Percentiles rank a stretch among this genome's conserved stretches.
phyloP scores from a whole-genome alignment of 2,113 vertebrate species.

The Dipodomys stephensi region DNA sequence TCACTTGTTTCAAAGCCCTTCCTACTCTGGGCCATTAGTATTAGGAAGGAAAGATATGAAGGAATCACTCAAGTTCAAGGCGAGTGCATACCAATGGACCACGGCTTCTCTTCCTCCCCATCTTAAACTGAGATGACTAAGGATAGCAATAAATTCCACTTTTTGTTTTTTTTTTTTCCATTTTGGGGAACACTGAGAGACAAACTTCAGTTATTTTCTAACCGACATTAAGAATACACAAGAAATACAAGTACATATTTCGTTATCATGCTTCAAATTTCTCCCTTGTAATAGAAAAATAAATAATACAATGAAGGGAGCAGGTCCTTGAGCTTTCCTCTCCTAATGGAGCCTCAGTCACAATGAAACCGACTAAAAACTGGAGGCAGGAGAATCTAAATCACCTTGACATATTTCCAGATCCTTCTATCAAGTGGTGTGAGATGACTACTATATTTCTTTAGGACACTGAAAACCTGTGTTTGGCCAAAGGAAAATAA shows the following conservation, averaged over 20 bases:
- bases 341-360: neutral
- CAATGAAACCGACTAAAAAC: neutral
- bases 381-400: neutral
- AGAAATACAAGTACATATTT: neutral
- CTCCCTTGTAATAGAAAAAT: neutral
- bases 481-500: neutral
- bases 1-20: constrained; percentile 1
- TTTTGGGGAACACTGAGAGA: neutral
- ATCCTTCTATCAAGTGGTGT: neutral
- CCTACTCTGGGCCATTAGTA: neutral
- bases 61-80: neutral
- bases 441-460: neutral
- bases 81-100: neutral
- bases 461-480: neutral
- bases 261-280: neutral
- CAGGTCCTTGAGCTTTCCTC: neutral
- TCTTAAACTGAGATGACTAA: neutral
- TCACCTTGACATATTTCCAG: neutral
- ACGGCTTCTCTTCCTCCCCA: neutral
- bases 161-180: neutral
- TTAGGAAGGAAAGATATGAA: neutral
- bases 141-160: neutral
- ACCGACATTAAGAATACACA: neutral
- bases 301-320: neutral
- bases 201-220: neutral